Conservation (phyloP, 2,888 invertebrate species). For the Xestia xanthographa region DNA sequence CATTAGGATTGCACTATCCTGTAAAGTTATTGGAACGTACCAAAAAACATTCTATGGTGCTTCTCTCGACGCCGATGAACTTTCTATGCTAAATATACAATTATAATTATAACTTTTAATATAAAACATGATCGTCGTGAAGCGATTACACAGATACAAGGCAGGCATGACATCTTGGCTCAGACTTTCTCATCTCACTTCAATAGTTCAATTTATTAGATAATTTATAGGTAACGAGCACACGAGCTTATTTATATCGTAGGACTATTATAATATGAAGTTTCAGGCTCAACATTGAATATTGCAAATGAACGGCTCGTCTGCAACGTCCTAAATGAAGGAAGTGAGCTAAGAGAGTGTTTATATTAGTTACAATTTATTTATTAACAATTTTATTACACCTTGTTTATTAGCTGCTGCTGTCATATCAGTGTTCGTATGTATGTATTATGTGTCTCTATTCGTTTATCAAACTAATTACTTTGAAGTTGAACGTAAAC, state of each 20-base stretch:
- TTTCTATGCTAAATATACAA: constrained; percentile 88
- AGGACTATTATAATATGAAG: constrained; percentile 52
- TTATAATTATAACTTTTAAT: constrained; percentile 79
- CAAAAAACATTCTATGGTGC: constrained; percentile 88
- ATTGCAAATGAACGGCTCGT: constrained; percentile 58
- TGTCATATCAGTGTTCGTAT: constrained; percentile 59
- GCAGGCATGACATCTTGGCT: constrained; percentile 83
- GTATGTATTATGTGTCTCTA: constrained; percentile 46
- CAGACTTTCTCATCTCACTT: constrained; percentile 82
- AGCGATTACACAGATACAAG: constrained; percentile 87
- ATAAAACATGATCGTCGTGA: constrained; percentile 84
- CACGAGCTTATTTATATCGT: constrained; percentile 54
- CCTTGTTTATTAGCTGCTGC: constrained; percentile 64
- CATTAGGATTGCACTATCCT: constrained; percentile 90
- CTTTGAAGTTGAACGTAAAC: constrained; percentile 49
- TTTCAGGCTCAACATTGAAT: constrained; percentile 46
- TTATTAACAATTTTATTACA: constrained; percentile 71
- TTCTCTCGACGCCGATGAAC: constrained; percentile 89
- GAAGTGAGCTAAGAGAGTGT: constrained; percentile 80
- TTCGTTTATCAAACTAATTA: constrained; percentile 37
- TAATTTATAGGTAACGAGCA: constrained; percentile 62
- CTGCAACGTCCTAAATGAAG: constrained; percentile 59
- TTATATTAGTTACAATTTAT: constrained; percentile 69
- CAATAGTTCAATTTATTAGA: constrained; percentile 66
- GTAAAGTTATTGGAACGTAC: constrained; percentile 88